Percentiles rank a stretch among this genome's conserved stretches.
phyloP scores from a whole-genome alignment of 2,888 invertebrate genomes.

The Lamellibrachia satsuma region DNA sequence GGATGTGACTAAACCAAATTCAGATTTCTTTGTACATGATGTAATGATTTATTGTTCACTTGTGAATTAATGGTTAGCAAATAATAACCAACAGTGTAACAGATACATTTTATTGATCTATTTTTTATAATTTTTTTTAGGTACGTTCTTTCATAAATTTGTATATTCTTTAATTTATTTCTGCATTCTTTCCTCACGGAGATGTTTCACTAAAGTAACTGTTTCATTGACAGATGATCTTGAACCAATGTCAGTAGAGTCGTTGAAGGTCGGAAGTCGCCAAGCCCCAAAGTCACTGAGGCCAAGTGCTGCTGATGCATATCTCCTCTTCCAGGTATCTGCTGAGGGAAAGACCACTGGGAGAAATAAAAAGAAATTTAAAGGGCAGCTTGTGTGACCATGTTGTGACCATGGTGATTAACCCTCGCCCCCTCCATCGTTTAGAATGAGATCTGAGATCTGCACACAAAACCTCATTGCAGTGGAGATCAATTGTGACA shows the following conservation, averaged over 20 bases:
- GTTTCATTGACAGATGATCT: constrained; percentile 17
- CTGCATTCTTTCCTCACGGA: not conserved
- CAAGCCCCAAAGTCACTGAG: constrained; percentile 83
- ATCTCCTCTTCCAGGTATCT: constrained; percentile 86
- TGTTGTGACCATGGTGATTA: not conserved
- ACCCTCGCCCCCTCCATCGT: not conserved
- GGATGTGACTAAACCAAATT: too few relatives aligned
- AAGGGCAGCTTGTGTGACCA: not conserved
- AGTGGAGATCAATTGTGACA: too few relatives aligned
- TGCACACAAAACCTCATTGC: too few relatives aligned
- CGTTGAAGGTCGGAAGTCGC: constrained; percentile 77
- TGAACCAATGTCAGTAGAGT: constrained; percentile 31
- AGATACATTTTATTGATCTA: not conserved
- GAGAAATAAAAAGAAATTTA: not conserved
- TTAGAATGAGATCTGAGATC: too few relatives aligned
- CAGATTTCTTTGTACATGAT: too few relatives aligned
- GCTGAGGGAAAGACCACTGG: not conserved
- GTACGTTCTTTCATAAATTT: not conserved
- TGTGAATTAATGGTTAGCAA: too few relatives aligned
- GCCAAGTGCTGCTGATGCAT: constrained; percentile 90
- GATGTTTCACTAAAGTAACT: not conserved
- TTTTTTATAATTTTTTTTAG: not conserved
- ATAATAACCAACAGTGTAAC: too few relatives aligned
- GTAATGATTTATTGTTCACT: too few relatives aligned
- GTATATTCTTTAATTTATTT: not conserved